Conservation (phyloP, 2,797 vertebrate genomes). For the Allobates femoralis region DNA sequence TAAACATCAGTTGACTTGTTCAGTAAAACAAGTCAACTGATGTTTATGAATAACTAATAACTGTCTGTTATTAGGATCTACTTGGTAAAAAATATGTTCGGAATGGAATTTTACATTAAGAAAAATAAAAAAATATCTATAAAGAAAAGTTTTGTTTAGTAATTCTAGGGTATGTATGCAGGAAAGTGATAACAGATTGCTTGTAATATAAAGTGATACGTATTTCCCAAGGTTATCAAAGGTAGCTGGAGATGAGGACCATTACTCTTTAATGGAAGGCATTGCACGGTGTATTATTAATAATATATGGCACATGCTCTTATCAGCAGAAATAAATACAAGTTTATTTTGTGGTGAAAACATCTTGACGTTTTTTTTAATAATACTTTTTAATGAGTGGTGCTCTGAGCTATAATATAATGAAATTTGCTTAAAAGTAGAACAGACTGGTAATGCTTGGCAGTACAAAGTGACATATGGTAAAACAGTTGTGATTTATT, state of each 20-base stretch:
- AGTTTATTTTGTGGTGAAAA: constrained; percentile 78
- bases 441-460: constrained; percentile 89
- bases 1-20: background rate
- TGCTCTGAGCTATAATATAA: constrained; percentile 88
- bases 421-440: constrained; percentile 92
- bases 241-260: background rate
- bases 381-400: constrained; percentile 90
- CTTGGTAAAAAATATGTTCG: background rate
- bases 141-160: background rate
- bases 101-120: background rate
- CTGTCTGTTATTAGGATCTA: background rate
- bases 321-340: constrained; percentile 72
- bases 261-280: constrained; percentile 26
- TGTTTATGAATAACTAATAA: no score
- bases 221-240: constrained; percentile 38
- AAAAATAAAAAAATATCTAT: background rate
- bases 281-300: constrained; percentile 48
- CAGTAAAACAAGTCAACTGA: no score
- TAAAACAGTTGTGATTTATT: constrained; percentile 90
- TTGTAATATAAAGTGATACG: constrained; percentile 4
- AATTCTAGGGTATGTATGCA: background rate
- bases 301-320: constrained; percentile 68
- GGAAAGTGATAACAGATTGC: constrained; percentile 8
- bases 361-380: constrained; percentile 85
- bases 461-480: constrained; percentile 91